Base-by-base conservation (phyloP, 2,888 invertebrate genomes). In the Leucozona laternaria region DNA sequence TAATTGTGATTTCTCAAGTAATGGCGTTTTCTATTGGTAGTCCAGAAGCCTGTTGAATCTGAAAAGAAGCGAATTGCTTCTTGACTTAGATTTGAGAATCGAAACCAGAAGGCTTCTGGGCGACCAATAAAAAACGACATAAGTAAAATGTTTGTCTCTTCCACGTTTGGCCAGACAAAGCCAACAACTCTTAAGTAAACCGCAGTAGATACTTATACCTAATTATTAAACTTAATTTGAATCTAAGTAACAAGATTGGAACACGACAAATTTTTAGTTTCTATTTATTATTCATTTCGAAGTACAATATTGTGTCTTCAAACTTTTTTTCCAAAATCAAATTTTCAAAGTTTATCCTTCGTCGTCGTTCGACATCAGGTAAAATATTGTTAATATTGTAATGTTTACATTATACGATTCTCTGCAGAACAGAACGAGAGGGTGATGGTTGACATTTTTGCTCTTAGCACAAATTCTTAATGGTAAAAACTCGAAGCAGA, bases 301-400 rank as follows among this genome's bases (percentile, higher is more conserved):
- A 68, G 22, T 68, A 25, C 34, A 68, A 53, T 40, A 68, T 17
- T 53, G 68, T 68, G 45, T 68, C 25, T 40, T 37, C 7, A 68
- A 68, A 68, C 34, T 53, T 31, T 53, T 53, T 48, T 15, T 55
- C 22, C 62, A 70, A 75, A 79, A 75, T 75, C 55, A 83, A 62
- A 75, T 79, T 83, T 79, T 25, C 62, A 83, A 83, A 79, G 75
- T 79, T 83, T 37, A 75, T 79, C 79, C 75, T 75, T 37, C 66
- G 28, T 73, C 66, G 28, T 73, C 37, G 37, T 73, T 75, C 68
- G 83, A 79, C 79, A 75, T 83, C 83, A 83, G 83, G 83, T 83
- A 83, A 83, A 83, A 83, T 83, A 83, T 83, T 83, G 79, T 83
- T 79, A 79, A 83, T 83, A 83, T 79, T 75, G 45, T 55, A 83